Conservation (phyloP, 2,888 invertebrate species). For the Euspilapteryx auroguttella region DNA sequence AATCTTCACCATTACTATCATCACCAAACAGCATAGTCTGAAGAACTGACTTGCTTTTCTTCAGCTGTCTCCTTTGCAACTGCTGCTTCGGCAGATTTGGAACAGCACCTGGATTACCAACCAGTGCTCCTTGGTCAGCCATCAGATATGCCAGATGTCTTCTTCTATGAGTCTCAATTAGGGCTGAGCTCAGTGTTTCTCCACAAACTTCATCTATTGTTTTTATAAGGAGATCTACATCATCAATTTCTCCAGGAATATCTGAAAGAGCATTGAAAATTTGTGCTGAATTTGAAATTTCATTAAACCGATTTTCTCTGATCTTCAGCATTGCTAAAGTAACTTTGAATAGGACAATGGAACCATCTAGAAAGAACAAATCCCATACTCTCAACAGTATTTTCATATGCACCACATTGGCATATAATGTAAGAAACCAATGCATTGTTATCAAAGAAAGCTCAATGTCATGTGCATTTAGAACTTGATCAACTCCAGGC, state of each 20-base stretch:
- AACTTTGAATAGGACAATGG: slow-evolving; percentile 90
- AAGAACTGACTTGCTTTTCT: slow-evolving; percentile 87
- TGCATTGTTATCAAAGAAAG: slow-evolving; percentile 93
- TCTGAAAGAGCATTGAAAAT: slow-evolving; percentile 97
- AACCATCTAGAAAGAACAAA: slow-evolving; percentile 94
- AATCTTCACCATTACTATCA: slow-evolving; percentile 75
- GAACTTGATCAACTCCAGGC: slow-evolving; percentile 85
- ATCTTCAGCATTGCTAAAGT: slow-evolving; percentile 94
- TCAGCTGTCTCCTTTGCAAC: slow-evolving; percentile 82
- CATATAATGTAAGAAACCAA: slow-evolving; percentile 97
- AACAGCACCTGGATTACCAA: slow-evolving; percentile 86
- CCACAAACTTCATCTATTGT: slow-evolving; percentile 72
- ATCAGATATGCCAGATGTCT: slow-evolving; percentile 93
- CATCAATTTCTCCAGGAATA: slow-evolving; percentile 91
- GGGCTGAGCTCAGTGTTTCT: slow-evolving; percentile 79
- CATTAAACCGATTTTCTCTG: slow-evolving; percentile 71
- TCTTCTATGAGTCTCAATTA: slow-evolving; percentile 86
- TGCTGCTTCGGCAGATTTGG: slow-evolving; percentile 94
- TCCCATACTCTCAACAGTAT: slow-evolving; percentile 94
- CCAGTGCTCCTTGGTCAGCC: slow-evolving; percentile 94
- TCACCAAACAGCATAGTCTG: slow-evolving; percentile 87
- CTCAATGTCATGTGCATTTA: slow-evolving; percentile 93
- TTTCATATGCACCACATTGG: slow-evolving; percentile 95
- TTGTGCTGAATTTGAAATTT: slow-evolving; percentile 93
- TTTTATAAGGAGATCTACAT: slow-evolving; percentile 84